Evolutionary conservation across 2,797 vertebrate species (phyloP).

Genomic region (Micropoecilia bifurca): DNA sequence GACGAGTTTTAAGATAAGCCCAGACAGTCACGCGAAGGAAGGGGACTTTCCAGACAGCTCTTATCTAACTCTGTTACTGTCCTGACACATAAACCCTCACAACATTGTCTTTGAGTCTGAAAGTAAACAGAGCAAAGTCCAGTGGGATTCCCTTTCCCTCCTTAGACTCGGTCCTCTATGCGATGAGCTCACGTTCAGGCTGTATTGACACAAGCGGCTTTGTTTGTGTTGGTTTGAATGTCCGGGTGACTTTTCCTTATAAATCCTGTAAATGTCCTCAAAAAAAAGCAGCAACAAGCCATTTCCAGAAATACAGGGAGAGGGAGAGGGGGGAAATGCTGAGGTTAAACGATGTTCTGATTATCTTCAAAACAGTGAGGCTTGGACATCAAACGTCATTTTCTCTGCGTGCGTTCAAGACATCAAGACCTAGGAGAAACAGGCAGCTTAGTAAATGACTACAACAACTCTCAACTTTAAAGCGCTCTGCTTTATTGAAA

Average conservation of each 20-base stretch:
- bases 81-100: conserved; percentile 23
- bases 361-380: neutral
- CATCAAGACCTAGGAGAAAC: neutral
- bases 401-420: neutral
- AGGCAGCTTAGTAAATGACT: conserved; percentile 29
- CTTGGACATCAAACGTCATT: neutral
- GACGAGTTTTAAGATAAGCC: conserved; percentile 37
- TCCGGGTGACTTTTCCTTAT: neutral
- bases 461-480: conserved; percentile 13
- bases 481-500: conserved; percentile 20
- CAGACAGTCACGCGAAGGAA: conserved; percentile 22
- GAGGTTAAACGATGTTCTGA: neutral
- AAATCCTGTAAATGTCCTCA: neutral
- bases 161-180: neutral
- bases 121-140: conserved; percentile 16
- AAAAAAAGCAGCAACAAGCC: conserved; percentile 4
- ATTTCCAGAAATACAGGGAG: neutral
- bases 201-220: neutral
- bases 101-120: conserved; percentile 9
- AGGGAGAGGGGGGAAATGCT: neutral
- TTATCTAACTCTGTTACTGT: conserved; percentile 63
- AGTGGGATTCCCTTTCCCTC: conserved; percentile 5
- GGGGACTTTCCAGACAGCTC: conserved; percentile 47
- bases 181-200: neutral
- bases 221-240: conserved; percentile 3